A percentile compares a stretch with the other conserved stretches of the same genome.
Evolutionary conservation across 2,797 vertebrate genomes (phyloP).

Genomic region (Cirrhinus mrigala): DNA sequence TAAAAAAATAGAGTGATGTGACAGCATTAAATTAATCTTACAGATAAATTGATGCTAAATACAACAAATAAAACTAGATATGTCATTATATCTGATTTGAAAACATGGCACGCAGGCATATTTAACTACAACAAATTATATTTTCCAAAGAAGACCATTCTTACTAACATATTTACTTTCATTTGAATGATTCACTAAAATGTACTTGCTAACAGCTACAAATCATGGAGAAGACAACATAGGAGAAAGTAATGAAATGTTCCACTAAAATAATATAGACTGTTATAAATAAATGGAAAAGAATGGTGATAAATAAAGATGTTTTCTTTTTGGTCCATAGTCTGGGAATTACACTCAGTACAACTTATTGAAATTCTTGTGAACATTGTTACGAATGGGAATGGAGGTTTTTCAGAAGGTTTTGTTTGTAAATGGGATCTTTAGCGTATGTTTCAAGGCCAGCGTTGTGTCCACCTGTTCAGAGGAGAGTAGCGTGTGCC

Average conservation of each 20-base stretch:
- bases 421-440: slow-evolving; percentile 73
- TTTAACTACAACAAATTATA: background rate
- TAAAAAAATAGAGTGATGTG: too few relatives aligned
- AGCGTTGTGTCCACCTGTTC: slow-evolving; percentile 85
- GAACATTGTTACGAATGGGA: background rate
- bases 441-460: slow-evolving; percentile 76
- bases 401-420: slow-evolving; percentile 62
- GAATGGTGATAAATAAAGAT: background rate
- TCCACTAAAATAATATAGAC: background rate
- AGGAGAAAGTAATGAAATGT: background rate
- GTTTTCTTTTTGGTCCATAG: background rate
- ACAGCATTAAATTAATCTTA: background rate
- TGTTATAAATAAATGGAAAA: background rate
- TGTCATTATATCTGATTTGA: background rate
- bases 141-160: background rate
- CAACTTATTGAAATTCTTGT: background rate
- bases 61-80: background rate
- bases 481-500: slow-evolving; percentile 85
- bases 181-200: background rate
- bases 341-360: background rate
- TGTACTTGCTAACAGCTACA: background rate
- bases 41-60: background rate
- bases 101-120: background rate
- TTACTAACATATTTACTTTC: background rate
- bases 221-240: background rate